Evolutionary conservation across 1,140 invertebrate genomes (phyloP), one percentile per base, ranked within the genome.

Genomic region (Drosophila nigrodunni): DNA sequence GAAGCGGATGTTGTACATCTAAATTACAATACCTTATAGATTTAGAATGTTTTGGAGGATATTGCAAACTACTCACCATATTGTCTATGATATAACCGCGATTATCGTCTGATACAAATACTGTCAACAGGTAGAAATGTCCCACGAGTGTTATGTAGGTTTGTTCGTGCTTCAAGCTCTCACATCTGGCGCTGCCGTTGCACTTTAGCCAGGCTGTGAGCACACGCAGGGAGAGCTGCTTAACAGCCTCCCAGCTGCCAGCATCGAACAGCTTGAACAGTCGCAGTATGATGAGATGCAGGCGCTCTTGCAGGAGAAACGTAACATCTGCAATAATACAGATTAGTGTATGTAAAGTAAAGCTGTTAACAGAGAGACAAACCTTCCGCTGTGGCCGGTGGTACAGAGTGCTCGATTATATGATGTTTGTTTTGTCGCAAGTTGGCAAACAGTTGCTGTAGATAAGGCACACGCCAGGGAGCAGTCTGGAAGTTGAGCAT

Each of bases 1-100:
- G 46, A 92, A 92, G 0, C 90, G 73, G 39, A 92, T 92, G 59
- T 92, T 92, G 76, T 86, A 86, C 68, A 92, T 82, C 90, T 92
- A 18, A 18, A 7, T 9, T 59, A 25, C 25, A 7, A 13, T 2
- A 44, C 34, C 0, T 13, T 4, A 8, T 11, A 3, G 34, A 43
- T 0, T 52, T 15, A 44, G 7, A 43, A 2, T 10, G 7, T 46
- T 21, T 5, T 34, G 35, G 34, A 11, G 7, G 7, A 41, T 21
- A 35, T 10, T 10, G 5, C n/a, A 15, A 3, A 2, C 44, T 13
- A 39, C 47, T 13, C 41, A 92, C 90, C 81, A 92, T 72, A 65
- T 92, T 92, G 49, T 92, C 90, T 39, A 92, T 92, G 0, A 73
- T 69, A 55, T 86, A 92, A 2, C 90, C 90, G 3, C 81, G 81